Conservation (phyloP, 2,113 vertebrate genomes). For the Gambusia affinis region DNA sequence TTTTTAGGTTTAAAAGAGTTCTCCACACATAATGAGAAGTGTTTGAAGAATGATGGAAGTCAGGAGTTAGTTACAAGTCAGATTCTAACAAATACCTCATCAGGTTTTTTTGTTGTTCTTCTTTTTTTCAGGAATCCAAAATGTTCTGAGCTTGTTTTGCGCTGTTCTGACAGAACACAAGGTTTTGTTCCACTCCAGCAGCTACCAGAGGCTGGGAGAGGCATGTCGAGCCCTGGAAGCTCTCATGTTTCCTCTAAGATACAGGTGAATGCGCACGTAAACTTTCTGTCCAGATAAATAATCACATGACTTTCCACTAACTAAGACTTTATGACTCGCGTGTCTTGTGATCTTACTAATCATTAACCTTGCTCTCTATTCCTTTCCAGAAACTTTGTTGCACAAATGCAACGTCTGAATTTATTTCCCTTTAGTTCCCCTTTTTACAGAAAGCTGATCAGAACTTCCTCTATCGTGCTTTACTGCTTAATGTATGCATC, state of each 20-base stretch:
- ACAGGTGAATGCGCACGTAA: slow-evolving; percentile 86
- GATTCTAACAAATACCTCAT: slow-evolving; percentile 47
- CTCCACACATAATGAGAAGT: slow-evolving; percentile 28
- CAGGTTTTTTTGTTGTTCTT: slow-evolving; percentile 37
- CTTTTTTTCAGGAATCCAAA: slow-evolving; percentile 90
- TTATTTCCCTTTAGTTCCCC: not conserved
- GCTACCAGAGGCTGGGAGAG: slow-evolving; percentile 96
- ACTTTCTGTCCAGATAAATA: not conserved
- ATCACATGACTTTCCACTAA: slow-evolving; percentile 36
- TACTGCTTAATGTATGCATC: not conserved
- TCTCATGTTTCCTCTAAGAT: slow-evolving; percentile 97
- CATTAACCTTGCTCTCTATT: slow-evolving; percentile 36
- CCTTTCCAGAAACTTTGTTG: not conserved
- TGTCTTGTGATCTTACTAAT: slow-evolving; percentile 29
- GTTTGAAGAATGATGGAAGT: slow-evolving; percentile 45
- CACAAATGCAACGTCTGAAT: not conserved
- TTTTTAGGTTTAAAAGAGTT: slow-evolving; percentile 10
- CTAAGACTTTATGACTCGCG: slow-evolving; percentile 2
- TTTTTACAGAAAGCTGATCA: not conserved
- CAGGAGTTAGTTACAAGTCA: slow-evolving; percentile 18
- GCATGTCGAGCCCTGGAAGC: slow-evolving; percentile 93
- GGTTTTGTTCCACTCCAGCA: slow-evolving; percentile 96
- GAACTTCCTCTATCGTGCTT: not conserved
- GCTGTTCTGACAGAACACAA: slow-evolving; percentile 98
- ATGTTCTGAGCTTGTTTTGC: slow-evolving; percentile 95